A percentile compares a stretch with the other conserved stretches of the same genome.
phyloP scores from a whole-genome alignment of 2,113 vertebrate species.

The Cottus gobio region DNA sequence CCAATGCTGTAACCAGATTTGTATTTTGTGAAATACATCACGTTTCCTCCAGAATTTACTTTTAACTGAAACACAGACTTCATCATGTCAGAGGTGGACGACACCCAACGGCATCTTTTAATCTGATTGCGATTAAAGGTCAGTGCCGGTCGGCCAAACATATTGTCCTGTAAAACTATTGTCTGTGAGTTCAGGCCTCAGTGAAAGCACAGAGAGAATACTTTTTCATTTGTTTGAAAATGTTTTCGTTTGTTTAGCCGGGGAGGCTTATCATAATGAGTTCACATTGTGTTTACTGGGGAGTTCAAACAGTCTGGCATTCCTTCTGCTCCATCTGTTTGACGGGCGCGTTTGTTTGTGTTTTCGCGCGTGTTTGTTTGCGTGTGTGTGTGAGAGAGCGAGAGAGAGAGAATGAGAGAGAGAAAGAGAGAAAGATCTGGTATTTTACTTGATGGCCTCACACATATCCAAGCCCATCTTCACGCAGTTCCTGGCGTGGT shows the following conservation, averaged over 20 bases:
- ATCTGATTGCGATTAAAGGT: conserved; percentile 45
- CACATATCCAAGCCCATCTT: conserved; percentile 99
- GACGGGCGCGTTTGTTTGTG: conserved; percentile 57
- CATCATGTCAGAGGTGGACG: conserved; percentile 27
- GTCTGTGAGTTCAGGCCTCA: conserved; percentile 36
- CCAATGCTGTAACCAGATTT: neutral
- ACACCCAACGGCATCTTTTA: conserved; percentile 6
- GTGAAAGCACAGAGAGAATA: neutral
- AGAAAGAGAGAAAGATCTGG: conserved; percentile 51
- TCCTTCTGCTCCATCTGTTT: conserved; percentile 67
- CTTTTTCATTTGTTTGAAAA: conserved; percentile 44
- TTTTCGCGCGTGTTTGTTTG: conserved; percentile 41
- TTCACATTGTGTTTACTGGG: conserved; percentile 67
- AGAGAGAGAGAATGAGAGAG: neutral
- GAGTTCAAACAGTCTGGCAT: conserved; percentile 70
- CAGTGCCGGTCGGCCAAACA: conserved; percentile 10
- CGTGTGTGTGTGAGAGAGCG: conserved; percentile 9
- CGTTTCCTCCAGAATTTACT: neutral
- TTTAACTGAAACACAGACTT: conserved; percentile 12
- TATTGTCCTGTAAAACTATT: conserved; percentile 25
- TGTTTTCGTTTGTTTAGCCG: conserved; percentile 39
- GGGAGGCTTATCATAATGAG: conserved; percentile 53
- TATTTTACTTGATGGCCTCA: conserved; percentile 98
- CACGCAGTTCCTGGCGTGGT: conserved; percentile 98
- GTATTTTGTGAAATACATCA: neutral